These are phyloP conservation scores for Drosophila pachea DNA, from an alignment of 1,140 invertebrate genomes.

Conservation along the genomic window DNA sequence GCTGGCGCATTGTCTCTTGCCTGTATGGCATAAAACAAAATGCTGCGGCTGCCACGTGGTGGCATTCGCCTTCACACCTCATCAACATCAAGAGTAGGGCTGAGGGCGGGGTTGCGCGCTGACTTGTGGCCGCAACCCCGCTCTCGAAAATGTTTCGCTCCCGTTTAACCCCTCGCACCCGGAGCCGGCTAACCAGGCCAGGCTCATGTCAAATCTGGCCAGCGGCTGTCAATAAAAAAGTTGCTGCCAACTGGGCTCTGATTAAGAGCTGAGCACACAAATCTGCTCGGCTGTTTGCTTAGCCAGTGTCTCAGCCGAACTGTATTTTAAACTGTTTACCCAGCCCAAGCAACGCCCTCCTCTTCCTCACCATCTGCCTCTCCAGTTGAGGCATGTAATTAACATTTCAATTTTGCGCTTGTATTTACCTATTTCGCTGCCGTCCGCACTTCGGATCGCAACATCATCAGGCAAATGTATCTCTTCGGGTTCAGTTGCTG, in stretches of 20 bases:
- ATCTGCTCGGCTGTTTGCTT: slow-evolving; percentile 66
- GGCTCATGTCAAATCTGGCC: slow-evolving; percentile 50
- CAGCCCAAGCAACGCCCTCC: slow-evolving; percentile 1
- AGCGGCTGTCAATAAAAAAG: slow-evolving; percentile 48
- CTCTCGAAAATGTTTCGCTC: slow-evolving; percentile 35
- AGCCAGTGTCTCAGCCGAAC: slow-evolving; percentile 73
- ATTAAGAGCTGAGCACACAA: slow-evolving; percentile 75
- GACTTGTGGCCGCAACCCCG: slow-evolving; percentile 20
- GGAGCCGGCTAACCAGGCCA: slow-evolving; percentile 29
- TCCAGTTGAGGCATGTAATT: slow-evolving; percentile 52
- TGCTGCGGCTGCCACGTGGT: slow-evolving; percentile 43
- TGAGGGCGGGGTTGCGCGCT: not conserved
- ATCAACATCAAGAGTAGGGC: slow-evolving; percentile 50
- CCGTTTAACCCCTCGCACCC: slow-evolving; percentile 51
- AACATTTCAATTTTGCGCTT: slow-evolving; percentile 75
- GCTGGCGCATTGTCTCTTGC: slow-evolving; percentile 36
- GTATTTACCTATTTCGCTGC: slow-evolving; percentile 14
- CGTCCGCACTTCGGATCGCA: not conserved
- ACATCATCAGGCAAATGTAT: slow-evolving; percentile 69
- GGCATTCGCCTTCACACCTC: slow-evolving; percentile 75
- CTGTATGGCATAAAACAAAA: slow-evolving; percentile 64
- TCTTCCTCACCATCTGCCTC: no score
- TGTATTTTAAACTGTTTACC: slow-evolving; percentile 76
- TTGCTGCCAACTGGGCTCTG: slow-evolving; percentile 51
- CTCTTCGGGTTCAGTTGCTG: slow-evolving; percentile 59